Evolutionary conservation across 2,888 invertebrate genomes (phyloP).

Genomic region (Siphonodentalium dalli): DNA sequence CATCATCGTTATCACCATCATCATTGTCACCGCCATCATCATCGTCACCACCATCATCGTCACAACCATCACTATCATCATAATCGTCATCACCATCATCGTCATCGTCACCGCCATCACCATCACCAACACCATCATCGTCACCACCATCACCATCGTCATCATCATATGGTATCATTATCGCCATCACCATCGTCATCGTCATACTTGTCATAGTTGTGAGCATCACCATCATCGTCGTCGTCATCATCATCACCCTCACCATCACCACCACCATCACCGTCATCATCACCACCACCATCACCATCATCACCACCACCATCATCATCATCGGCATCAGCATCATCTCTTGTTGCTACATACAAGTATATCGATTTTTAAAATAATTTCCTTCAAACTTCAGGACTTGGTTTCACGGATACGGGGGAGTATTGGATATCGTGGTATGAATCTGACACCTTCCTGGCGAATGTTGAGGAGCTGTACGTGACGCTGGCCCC

Average conservation of each 20-base stretch:
- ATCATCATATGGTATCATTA: no score
- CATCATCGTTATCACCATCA: not conserved
- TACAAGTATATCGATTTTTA: not conserved
- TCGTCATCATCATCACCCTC: no score
- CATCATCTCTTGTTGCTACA: slow-evolving; percentile 54
- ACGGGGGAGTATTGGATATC: slow-evolving; percentile 89
- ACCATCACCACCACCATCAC: no score
- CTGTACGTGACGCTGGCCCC: slow-evolving; percentile 72
- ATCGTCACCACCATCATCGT: not conserved
- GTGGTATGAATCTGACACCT: slow-evolving; percentile 79
- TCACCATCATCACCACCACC: not conserved
- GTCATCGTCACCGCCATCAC: no score
- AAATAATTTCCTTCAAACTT: not conserved
- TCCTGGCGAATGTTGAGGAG: slow-evolving; percentile 71
- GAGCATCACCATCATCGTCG: no score
- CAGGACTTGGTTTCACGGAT: slow-evolving; percentile 85
- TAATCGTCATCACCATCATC: no score
- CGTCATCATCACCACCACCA: not conserved
- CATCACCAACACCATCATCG: no score
- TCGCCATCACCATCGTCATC: no score
- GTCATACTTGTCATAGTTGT: no score
- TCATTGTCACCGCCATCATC: not conserved
- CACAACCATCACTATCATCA: no score
- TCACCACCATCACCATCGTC: no score
- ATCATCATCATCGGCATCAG: no score